Percentiles rank a stretch among this genome's conserved stretches.
phyloP scores from a whole-genome alignment of 2,888 invertebrate genomes.

The Lomographa bimaculata region DNA sequence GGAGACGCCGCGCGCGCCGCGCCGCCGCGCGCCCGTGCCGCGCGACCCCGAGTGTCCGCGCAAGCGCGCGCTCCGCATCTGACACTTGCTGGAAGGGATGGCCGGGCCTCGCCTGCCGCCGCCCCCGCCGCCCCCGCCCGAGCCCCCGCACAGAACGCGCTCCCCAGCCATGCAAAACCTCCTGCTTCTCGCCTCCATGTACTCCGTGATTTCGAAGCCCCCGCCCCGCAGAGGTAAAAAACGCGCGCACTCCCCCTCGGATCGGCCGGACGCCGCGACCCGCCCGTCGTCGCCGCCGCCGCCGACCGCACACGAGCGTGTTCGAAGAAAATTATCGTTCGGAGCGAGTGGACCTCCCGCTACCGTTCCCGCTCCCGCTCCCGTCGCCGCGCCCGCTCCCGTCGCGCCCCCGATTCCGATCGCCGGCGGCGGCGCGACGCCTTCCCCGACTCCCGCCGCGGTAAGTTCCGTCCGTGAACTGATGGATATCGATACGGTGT shows the following conservation, averaged over 20 bases:
- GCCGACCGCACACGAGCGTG: too few species aligned
- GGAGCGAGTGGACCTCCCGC: too few species aligned
- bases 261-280: neutral
- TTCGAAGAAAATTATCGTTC: neutral
- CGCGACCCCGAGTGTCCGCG: conserved; percentile 34
- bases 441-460: too few species aligned
- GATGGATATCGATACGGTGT: too few species aligned
- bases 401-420: too few species aligned
- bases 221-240: conserved; percentile 32
- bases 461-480: too few species aligned
- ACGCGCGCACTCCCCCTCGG: conserved; percentile 46
- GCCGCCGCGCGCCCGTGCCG: conserved; percentile 30
- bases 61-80: conserved; percentile 46
- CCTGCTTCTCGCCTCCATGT: too few species aligned
- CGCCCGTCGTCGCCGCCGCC: neutral
- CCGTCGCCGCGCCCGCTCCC: too few species aligned
- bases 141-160: neutral
- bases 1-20: conserved; percentile 58
- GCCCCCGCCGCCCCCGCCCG: neutral
- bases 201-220: conserved; percentile 29
- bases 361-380: too few species aligned
- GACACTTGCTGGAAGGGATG: conserved; percentile 6
- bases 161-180: too few species aligned
- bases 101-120: neutral
- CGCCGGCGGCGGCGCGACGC: too few species aligned